Evolutionary conservation across 2,888 invertebrate species (phyloP), one percentile per base, ranked within the genome.

Genomic region (Spicauda simplicius): DNA sequence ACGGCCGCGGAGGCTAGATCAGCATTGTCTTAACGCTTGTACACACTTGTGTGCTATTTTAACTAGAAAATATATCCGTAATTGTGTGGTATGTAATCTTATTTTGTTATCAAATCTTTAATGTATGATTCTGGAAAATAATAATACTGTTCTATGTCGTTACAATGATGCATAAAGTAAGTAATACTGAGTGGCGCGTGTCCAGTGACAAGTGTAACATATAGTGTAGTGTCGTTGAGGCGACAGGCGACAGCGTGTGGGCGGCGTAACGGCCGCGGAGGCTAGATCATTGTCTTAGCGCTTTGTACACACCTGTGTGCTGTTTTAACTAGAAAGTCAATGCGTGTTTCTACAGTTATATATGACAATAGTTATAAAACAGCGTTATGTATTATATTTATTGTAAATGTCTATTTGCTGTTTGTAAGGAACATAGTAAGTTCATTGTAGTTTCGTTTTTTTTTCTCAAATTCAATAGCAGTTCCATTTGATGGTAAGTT

Each of bases 301-400:
- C 41, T 41, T n/a, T 41, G 41, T 41, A 41, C 41, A 14, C 41
- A 41, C 41, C 41, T 41, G 33, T 33, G 33, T 33, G 33, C 33
- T 33, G 33, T 33, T 33, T 33, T 6, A 33, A 33, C 33, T 33
- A 33, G 33, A 5, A 33, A 33, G 8, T 33, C 41, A 14, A 41
- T 41, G 1, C 2, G 12, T 41, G 10, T n/a, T n/a, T 11, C 2
- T n/a, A n/a, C n/a, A n/a, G n/a, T n/a, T n/a, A n/a, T n/a, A n/a
- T n/a, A n/a, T n/a, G n/a, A n/a, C n/a, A n/a, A n/a, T n/a, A n/a
- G n/a, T n/a, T n/a, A n/a, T 88, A 83, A 4, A 25, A 86, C 85
- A 81, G 79, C 84, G 76, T 87, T n/a, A 86, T 74, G 86, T 82
- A 88, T n/a, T n/a, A n/a, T n/a, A n/a, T n/a, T n/a, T n/a, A n/a